Conservation (phyloP, 2,888 invertebrate species). For the Erpobdella octoculata region DNA sequence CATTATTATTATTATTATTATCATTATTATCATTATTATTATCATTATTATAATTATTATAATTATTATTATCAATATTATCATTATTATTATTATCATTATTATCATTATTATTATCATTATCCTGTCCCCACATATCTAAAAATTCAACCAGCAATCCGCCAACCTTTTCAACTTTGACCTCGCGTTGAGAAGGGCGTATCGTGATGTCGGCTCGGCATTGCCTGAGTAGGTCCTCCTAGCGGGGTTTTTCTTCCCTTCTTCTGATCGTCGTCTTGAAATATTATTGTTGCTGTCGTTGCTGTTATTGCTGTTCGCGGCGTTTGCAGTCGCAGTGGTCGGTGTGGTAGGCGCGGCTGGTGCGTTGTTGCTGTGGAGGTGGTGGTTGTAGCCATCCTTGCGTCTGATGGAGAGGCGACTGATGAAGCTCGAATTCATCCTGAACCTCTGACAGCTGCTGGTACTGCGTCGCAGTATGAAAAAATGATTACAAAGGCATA, state of each 20-base stretch:
- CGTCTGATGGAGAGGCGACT: slow-evolving; percentile 65
- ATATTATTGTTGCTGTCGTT: neutral
- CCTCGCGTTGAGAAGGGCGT: neutral
- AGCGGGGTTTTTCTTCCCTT: neutral
- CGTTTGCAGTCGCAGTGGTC: neutral
- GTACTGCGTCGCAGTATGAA: neutral
- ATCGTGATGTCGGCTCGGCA: neutral
- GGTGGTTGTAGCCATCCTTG: slow-evolving; percentile 18
- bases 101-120: neutral
- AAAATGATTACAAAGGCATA: too few species aligned
- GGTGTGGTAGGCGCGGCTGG: neutral
- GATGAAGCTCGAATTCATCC: slow-evolving; percentile 85
- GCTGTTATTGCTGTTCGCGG: neutral
- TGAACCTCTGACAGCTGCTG: slow-evolving; percentile 56
- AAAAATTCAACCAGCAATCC: neutral
- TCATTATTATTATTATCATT: neutral
- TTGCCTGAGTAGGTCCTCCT: neutral
- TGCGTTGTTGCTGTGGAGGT: slow-evolving; percentile 4
- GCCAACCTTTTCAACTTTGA: neutral
- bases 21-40: neutral
- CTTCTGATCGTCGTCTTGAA: neutral
- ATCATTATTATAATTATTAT: neutral
- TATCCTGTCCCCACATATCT: neutral
- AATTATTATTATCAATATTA: neutral
- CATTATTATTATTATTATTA: neutral